Base-by-base conservation (phyloP, 2,888 invertebrate species). In the Caenorhabditis sulstoni region DNA sequence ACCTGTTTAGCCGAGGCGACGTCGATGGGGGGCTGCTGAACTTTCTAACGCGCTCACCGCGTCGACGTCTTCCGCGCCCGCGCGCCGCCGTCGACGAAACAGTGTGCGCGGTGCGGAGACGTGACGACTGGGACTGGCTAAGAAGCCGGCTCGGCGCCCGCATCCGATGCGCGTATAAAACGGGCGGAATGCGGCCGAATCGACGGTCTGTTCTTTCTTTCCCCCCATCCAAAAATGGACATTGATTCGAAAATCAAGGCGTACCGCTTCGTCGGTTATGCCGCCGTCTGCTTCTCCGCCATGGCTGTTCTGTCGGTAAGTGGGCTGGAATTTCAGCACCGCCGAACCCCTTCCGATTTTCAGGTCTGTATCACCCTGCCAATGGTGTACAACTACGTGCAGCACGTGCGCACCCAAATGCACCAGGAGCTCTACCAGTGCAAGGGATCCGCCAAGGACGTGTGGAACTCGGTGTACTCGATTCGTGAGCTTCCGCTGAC, bases 311-410 rank as follows among this genome's bases (percentile, higher is more conserved):
- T 86, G 39, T 85, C 86, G 66, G 86, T 79, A 16, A 62, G 78
- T 11, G 12, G 22, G 20, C 39, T 45, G 11, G n/a, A n/a, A n/a
- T 39, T 16, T 55, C n/a, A 29, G 12, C 29, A 22, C 1, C 44
- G n/a, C 9, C 14, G 22, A 0, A 29, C 20, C n/a, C 11, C 5
- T n/a, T n/a, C 20, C n/a, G n/a, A n/a, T 37, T 20, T 78, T 14
- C 18, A 74, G 75, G 79, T 86, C 49, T 86, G 86, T 75, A 83
- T 86, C 67, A 86, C 86, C 44, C 79, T 86, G 23, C 86, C 86
- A 58, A 86, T 86, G 86, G 85, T 86, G 62, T 86, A 86, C 85
- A 85, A 86, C 83, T 86, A 86, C 59, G 85, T 86, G 23, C 85
- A 85, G 68, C 86, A 86, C 66, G 86, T 86, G 14, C 79, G 86